A percentile compares a stretch with the other conserved stretches of the same genome.
Evolutionary conservation across 2,888 invertebrate species (phyloP).

Genomic region (Tetanocera ferruginea): DNA sequence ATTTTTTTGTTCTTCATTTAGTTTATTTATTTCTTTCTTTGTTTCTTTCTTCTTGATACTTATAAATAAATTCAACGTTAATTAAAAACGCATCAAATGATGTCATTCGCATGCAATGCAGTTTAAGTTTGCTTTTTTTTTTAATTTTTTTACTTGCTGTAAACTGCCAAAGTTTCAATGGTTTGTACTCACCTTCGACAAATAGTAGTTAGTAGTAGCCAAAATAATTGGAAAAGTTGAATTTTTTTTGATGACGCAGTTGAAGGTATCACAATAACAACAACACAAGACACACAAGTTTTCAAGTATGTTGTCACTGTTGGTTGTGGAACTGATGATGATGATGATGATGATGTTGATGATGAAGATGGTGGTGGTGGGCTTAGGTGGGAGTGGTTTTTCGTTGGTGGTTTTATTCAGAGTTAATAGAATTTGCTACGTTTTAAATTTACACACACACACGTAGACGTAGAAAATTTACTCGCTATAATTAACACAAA

Average conservation of each 20-base stretch:
- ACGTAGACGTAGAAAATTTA: background rate
- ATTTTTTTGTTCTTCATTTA: background rate
- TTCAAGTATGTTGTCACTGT: background rate
- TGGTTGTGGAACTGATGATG: background rate
- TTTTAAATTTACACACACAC: background rate
- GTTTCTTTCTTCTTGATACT: no score
- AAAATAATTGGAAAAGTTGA: background rate
- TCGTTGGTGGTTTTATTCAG: constrained; percentile 8
- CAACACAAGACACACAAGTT: background rate
- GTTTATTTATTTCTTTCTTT: no score
- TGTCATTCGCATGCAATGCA: constrained; percentile 13
- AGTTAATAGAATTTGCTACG: background rate
- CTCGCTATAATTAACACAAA: background rate
- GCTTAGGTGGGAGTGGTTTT: constrained; percentile 32
- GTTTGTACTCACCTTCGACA: background rate
- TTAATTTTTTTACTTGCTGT: background rate
- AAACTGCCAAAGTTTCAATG: background rate
- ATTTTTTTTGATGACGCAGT: constrained; percentile 9
- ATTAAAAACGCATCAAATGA: constrained; percentile 8
- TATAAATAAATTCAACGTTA: no score
- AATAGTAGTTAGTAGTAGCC: background rate
- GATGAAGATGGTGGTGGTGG: constrained; percentile 4
- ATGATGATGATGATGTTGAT: background rate
- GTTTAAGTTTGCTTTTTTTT: no score
- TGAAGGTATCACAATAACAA: background rate